Conservation (phyloP, 1,140 invertebrate species). For the Macrosteles quadrilineatus region DNA sequence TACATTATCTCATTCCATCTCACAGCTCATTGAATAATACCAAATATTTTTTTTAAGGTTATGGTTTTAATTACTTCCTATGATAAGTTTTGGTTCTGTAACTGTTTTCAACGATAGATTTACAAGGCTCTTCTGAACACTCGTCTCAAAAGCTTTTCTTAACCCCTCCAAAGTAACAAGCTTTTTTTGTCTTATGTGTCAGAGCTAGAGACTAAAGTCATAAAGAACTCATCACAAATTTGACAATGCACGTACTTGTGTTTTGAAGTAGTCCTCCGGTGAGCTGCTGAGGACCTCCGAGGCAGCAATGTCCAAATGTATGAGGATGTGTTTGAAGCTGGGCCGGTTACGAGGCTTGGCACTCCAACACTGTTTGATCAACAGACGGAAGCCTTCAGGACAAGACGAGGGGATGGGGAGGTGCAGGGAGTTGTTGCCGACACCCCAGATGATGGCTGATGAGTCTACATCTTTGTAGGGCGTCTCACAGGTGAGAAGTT, state of each 20-base stretch:
- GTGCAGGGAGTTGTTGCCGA: conserved; percentile 88
- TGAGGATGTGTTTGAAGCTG: conserved; percentile 90
- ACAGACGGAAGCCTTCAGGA: conserved; percentile 79
- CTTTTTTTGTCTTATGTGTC: too few species aligned
- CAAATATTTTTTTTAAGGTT: too few species aligned
- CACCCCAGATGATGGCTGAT: conserved; percentile 96
- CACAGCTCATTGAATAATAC: too few species aligned
- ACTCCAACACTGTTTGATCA: conserved; percentile 93
- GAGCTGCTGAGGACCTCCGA: conserved; percentile 71
- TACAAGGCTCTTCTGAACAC: too few species aligned
- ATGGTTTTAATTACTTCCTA: too few species aligned
- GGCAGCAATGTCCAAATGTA: conserved; percentile 85
- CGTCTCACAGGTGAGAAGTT: conserved; percentile 91
- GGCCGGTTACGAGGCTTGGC: conserved; percentile 89
- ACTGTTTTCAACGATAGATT: too few species aligned
- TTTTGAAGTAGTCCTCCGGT: conserved; percentile 65
- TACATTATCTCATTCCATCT: too few species aligned
- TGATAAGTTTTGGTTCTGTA: too few species aligned
- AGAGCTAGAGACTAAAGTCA: too few species aligned
- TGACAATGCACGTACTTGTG: conserved; percentile 64
- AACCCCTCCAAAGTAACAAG: too few species aligned
- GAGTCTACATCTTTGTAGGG: conserved; percentile 97
- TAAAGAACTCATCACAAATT: too few species aligned
- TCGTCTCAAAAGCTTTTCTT: too few species aligned
- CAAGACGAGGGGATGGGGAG: conserved; percentile 89